These are phyloP conservation scores for Callyntrura guangdongensis DNA, from an alignment of 2,888 invertebrate species.

Conservation along the genomic window DNA sequence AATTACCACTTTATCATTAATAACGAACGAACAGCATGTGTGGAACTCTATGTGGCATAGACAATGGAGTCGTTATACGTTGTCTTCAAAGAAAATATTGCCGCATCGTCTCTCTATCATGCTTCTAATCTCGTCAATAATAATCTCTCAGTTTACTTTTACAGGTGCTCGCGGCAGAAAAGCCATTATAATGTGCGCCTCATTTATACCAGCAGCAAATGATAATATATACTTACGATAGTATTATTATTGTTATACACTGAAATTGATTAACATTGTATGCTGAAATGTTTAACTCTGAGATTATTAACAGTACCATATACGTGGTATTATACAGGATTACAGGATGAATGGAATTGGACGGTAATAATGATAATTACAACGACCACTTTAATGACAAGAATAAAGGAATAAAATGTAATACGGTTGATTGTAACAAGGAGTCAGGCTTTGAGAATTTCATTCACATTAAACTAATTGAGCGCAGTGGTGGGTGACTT, in stretches of 20 bases:
- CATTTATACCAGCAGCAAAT: no score
- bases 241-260: neutral
- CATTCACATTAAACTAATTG: slow-evolving; percentile 81
- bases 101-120: slow-evolving; percentile 60
- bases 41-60: slow-evolving; percentile 56
- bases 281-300: slow-evolving; percentile 31
- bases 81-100: slow-evolving; percentile 64
- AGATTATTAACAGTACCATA: slow-evolving; percentile 1
- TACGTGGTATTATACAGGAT: slow-evolving; percentile 9
- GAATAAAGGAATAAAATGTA: neutral
- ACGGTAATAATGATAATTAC: slow-evolving; percentile 6
- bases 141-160: neutral
- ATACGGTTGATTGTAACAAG: no score
- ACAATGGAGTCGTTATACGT: slow-evolving; percentile 59
- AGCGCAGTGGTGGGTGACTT: slow-evolving; percentile 77
- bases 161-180: neutral
- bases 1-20: slow-evolving; percentile 37
- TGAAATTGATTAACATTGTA: slow-evolving; percentile 28
- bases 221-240: no score
- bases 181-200: neutral
- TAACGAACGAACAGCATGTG: slow-evolving; percentile 57
- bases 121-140: neutral
- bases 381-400: slow-evolving; percentile 26
- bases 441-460: slow-evolving; percentile 26
- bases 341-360: slow-evolving; percentile 55